A percentile compares a stretch with the other conserved stretches of the same genome.
Evolutionary conservation across 2,888 invertebrate species (phyloP).

Genomic region (Lampropteryx suffumata): DNA sequence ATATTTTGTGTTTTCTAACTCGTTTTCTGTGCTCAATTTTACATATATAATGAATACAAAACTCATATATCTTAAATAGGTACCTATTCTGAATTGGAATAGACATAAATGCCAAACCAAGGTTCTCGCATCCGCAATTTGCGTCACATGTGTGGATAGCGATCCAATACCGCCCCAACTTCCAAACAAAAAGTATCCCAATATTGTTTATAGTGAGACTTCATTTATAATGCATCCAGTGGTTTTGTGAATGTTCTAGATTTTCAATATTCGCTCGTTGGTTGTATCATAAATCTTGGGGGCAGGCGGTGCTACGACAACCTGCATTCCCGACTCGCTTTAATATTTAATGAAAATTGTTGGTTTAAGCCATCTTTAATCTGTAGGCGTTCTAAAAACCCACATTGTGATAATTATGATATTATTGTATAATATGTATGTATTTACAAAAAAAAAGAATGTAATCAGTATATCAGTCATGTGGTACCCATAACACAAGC

Average conservation of each 20-base stretch:
- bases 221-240: slow-evolving; percentile 62
- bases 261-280: slow-evolving; percentile 78
- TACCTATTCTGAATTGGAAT: not conserved
- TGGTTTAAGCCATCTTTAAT: slow-evolving; percentile 42
- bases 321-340: slow-evolving; percentile 70
- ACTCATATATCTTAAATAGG: too few relatives aligned
- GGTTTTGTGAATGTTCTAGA: slow-evolving; percentile 66
- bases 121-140: slow-evolving; percentile 10
- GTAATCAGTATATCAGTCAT: too few relatives aligned
- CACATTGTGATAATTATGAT: too few relatives aligned
- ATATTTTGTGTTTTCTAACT: too few relatives aligned
- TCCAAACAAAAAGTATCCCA: slow-evolving; percentile 29
- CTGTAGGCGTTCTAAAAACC: too few relatives aligned
- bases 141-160: slow-evolving; percentile 19
- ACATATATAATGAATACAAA: too few relatives aligned
- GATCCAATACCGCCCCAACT: slow-evolving; percentile 12
- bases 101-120: slow-evolving; percentile 4
- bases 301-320: slow-evolving; percentile 63
- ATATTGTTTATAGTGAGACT: slow-evolving; percentile 35
- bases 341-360: slow-evolving; percentile 76
- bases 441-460: too few relatives aligned
- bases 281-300: slow-evolving; percentile 75
- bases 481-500: too few relatives aligned
- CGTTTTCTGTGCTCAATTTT: too few relatives aligned
- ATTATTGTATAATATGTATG: too few relatives aligned